Conservation (phyloP, 1,140 invertebrate species). For the Helicoverpa zea region DNA sequence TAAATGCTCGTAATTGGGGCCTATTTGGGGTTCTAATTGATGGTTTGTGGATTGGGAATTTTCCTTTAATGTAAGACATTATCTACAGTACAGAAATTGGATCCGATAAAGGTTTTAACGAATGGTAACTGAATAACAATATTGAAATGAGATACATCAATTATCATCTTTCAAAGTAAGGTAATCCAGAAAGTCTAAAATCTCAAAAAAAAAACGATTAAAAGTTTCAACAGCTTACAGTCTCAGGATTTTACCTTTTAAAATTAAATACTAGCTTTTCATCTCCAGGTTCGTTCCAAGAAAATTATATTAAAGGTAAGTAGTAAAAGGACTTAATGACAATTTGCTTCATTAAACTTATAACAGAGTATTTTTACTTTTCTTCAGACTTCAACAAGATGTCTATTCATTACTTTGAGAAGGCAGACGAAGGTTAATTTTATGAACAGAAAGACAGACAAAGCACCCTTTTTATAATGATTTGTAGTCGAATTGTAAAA, state of each 20-base stretch:
- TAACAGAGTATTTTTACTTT: not conserved
- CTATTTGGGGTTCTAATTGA: too few species aligned
- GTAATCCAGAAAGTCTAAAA: not conserved
- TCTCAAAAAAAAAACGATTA: not conserved
- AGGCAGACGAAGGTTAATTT: not conserved
- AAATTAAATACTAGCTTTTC: not conserved
- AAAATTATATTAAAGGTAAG: constrained; percentile 2
- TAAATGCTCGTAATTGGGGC: not conserved
- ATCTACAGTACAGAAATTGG: not conserved
- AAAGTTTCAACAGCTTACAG: not conserved
- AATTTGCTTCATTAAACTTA: constrained; percentile 7
- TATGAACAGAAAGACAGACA: not conserved
- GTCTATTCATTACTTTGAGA: not conserved
- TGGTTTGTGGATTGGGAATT: not conserved
- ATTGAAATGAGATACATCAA: not conserved
- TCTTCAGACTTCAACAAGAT: not conserved
- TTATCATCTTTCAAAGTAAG: not conserved
- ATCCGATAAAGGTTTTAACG: not conserved
- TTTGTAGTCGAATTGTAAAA: not conserved
- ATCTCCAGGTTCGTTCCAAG: not conserved
- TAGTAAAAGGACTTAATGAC: constrained; percentile 9
- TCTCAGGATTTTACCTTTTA: not conserved
- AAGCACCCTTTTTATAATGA: not conserved
- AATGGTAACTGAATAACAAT: not conserved
- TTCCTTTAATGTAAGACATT: not conserved